A percentile compares a stretch with the other conserved stretches of the same genome.
Evolutionary conservation across 2,888 invertebrate genomes (phyloP).

Genomic region (Seira musarum): DNA sequence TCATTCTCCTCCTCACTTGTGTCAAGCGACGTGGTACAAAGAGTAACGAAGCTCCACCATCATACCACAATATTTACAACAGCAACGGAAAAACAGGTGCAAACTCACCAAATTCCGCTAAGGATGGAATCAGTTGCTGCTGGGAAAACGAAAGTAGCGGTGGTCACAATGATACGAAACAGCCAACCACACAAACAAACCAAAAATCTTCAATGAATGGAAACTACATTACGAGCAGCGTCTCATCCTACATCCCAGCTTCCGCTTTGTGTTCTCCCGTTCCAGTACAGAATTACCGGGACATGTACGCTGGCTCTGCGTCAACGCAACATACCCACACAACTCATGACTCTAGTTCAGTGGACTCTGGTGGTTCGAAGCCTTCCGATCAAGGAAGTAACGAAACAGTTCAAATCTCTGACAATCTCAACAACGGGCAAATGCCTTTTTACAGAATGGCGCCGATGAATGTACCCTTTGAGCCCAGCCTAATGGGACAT

Average conservation of each 20-base stretch:
- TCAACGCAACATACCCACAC: constrained; percentile 66
- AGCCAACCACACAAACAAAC: constrained; percentile 35
- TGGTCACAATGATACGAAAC: constrained; percentile 20
- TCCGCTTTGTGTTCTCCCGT: constrained; percentile 67
- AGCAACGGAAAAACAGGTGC: constrained; percentile 57
- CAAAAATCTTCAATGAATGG: constrained; percentile 60
- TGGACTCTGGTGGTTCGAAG: constrained; percentile 67
- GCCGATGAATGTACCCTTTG: constrained; percentile 53
- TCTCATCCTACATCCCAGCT: constrained; percentile 68
- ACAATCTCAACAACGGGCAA: constrained; percentile 64
- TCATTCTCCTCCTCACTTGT: constrained; percentile 68
- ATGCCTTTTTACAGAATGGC: constrained; percentile 64
- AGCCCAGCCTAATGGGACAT: constrained; percentile 44
- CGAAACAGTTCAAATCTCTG: constrained; percentile 69
- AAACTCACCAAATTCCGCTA: constrained; percentile 46
- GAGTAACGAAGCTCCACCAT: constrained; percentile 66
- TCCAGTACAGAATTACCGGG: constrained; percentile 63
- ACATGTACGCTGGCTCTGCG: constrained; percentile 68
- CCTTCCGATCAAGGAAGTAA: constrained; percentile 68
- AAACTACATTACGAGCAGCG: constrained; percentile 64
- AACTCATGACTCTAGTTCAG: constrained; percentile 68
- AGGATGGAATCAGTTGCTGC: constrained; percentile 66
- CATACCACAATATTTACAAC: constrained; percentile 69
- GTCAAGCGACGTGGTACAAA: constrained; percentile 66
- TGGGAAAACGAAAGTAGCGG: constrained; percentile 68